These are phyloP conservation scores for Rhadinocentrus ornatus DNA, from an alignment of 2,797 vertebrate genomes.

Conservation along the genomic window DNA sequence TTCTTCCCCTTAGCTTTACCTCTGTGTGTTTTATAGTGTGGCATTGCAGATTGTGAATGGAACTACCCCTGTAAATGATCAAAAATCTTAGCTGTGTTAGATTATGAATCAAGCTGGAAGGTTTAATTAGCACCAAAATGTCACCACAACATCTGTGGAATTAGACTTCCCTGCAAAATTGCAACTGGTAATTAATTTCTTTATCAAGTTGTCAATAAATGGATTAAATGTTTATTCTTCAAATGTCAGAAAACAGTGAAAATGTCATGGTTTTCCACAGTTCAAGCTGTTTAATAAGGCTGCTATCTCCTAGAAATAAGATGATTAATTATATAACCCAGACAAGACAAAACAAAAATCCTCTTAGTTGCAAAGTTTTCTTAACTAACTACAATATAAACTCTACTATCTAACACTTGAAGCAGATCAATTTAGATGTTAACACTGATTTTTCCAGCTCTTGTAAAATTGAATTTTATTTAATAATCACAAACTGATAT, in stretches of 20 bases:
- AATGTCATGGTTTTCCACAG: conserved; percentile 1
- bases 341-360: background rate
- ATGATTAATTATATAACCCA: background rate
- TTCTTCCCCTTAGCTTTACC: conserved; percentile 8
- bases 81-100: background rate
- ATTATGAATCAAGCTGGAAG: conserved; percentile 13
- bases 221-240: background rate
- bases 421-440: background rate
- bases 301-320: background rate
- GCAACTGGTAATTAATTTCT: background rate
- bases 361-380: background rate
- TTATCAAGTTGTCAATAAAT: background rate
- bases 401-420: background rate
- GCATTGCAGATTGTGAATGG: conserved; percentile 9
- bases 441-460: background rate
- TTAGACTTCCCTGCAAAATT: conserved; percentile 7
- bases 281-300: background rate
- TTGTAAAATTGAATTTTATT: background rate
- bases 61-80: conserved; percentile 8
- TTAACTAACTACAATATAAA: background rate
- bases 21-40: conserved; percentile 6
- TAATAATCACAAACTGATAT: conserved; percentile 4
- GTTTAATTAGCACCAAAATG: conserved; percentile 29
- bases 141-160: background rate
- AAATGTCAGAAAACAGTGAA: conserved; percentile 7